Conservation (phyloP, 1,140 invertebrate species). For the Teleogryllus occipitalis region DNA sequence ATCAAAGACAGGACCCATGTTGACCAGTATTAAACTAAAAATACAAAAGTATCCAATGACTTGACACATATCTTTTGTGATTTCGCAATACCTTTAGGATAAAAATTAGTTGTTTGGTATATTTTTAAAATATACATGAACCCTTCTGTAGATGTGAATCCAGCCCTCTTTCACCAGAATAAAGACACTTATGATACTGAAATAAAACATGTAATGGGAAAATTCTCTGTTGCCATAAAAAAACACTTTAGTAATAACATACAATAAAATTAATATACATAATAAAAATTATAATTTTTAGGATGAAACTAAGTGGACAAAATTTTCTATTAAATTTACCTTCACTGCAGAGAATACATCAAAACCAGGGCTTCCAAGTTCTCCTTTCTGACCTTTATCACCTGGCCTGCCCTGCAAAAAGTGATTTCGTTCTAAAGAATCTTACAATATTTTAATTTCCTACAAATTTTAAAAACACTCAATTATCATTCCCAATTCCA, state of each 20-base stretch:
- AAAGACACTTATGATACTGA: too few relatives aligned
- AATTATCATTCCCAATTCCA: neutral
- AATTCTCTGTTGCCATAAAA: too few relatives aligned
- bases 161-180: too few relatives aligned
- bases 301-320: neutral
- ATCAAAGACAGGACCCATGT: too few relatives aligned
- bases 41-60: too few relatives aligned
- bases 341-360: conserved; percentile 85
- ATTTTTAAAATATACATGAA: too few relatives aligned
- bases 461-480: conserved; percentile 4
- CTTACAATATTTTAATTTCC: neutral
- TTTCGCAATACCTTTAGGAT: too few relatives aligned
- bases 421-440: neutral
- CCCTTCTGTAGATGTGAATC: too few relatives aligned
- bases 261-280: neutral
- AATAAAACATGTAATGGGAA: too few relatives aligned
- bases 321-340: conserved; percentile 44
- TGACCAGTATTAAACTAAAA: too few relatives aligned
- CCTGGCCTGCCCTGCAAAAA: conserved; percentile 68
- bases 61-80: too few relatives aligned
- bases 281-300: neutral
- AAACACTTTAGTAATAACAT: neutral
- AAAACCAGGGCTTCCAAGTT: conserved; percentile 75
- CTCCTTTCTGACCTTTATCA: conserved; percentile 80
- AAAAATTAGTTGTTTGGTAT: too few relatives aligned